phyloP scores from a whole-genome alignment of 1,140 invertebrate species.

The Helicorthomorpha holstii region DNA sequence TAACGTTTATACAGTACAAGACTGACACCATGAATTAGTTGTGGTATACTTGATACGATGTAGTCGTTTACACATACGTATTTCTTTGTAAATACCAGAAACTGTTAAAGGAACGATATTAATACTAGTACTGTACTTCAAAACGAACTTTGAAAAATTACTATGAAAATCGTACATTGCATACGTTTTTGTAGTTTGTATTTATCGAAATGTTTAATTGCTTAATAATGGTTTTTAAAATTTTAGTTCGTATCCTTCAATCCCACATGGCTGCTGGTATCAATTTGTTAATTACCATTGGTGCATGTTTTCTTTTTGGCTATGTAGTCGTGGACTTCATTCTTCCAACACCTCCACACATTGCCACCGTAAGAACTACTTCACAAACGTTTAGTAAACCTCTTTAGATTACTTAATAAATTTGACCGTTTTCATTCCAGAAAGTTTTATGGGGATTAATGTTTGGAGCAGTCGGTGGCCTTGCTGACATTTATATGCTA shows the following conservation, averaged over 20 bases:
- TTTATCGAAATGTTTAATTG: too few species aligned
- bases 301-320: slow-evolving; percentile 5
- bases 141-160: not conserved
- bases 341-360: too few species aligned
- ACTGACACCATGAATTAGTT: not conserved
- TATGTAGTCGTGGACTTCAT: slow-evolving; percentile 5
- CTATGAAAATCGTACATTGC: not conserved
- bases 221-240: too few species aligned
- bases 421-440: not conserved
- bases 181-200: too few species aligned
- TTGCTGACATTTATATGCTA: not conserved
- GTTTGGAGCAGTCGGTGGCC: not conserved
- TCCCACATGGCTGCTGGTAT: not conserved
- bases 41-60: not conserved
- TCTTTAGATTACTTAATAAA: too few species aligned
- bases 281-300: slow-evolving; percentile 7
- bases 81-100: not conserved
- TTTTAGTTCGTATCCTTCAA: not conserved
- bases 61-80: not conserved
- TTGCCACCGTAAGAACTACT: too few species aligned
- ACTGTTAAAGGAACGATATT: not conserved
- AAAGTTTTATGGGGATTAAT: not conserved
- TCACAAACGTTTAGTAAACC: too few species aligned
- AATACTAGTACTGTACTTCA: not conserved
- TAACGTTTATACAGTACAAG: not conserved